Base-by-base conservation (phyloP, 2,113 vertebrate genomes). In the Sylvilagus bachmani region DNA sequence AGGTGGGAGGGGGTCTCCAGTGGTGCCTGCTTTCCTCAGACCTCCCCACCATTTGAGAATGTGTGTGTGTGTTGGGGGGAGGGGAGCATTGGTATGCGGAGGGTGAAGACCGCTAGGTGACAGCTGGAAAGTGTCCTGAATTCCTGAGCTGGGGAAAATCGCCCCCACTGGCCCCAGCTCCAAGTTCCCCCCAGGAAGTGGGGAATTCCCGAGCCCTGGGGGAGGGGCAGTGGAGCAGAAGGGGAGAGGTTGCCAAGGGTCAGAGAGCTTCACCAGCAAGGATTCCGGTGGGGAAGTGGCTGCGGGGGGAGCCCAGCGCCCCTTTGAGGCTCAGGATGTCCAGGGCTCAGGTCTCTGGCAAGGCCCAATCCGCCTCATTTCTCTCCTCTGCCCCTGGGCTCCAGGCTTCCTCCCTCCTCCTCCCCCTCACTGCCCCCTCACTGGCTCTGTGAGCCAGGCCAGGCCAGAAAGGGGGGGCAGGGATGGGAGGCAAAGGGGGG, bases 91-190 rank as follows among this genome's bases (percentile, higher is more conserved):
- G 83, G 71, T 79, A 83, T 74, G 55, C 21, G 71, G 84, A 80
- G 70, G 33, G 10, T 64, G 51, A 94, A 91, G 66, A 44, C 80
- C 55, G 61, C 16, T 51, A 21, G 33, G 16, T 84, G 31, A 80
- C 94, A 92, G n/a, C 61, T 93, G 75, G 79, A 90, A 74, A 90
- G 84, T 29, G 44, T 92, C 75, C 92, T 82, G 38, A 83, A 92
- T 93, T 92, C 95, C 92, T 36, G 86, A n/a, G 79, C 93, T 51
- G 55, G 91, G 94, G 87, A 96, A 97, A 96, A 89, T 90, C 80
- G 89, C 95, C 79, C 31, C n/a, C 31, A 14, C 10, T 44, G 44
- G 44, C 44, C 6, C 44, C 44, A 44, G 14, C 69, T 90, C 33
- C 44, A 36, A 51, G 67, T 89, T 93, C 89, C 70, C 78, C 96